phyloP scores from a whole-genome alignment of 2,113 vertebrate species.

The Anoura caudifer region DNA sequence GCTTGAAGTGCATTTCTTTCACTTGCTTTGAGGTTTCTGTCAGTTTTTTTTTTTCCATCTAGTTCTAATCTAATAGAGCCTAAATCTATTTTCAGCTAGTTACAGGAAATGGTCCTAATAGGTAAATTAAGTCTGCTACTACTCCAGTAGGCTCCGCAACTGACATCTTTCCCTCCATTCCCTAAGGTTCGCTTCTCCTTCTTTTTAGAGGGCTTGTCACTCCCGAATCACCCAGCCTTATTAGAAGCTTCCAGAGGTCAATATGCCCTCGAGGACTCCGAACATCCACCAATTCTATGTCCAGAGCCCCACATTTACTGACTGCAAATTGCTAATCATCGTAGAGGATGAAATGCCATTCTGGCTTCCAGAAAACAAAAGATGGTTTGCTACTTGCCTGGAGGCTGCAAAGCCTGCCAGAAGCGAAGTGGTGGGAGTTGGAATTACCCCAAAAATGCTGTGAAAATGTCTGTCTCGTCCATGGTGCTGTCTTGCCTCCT shows the following conservation, averaged over 20 bases:
- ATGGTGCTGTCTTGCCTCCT: background rate
- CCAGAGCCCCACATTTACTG: background rate
- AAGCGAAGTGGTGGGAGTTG: background rate
- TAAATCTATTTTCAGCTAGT: conserved; percentile 37
- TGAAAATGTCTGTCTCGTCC: background rate
- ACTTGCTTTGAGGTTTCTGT: conserved; percentile 53
- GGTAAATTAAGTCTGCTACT: conserved; percentile 44
- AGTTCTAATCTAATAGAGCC: conserved; percentile 54
- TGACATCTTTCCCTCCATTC: background rate
- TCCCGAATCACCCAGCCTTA: background rate
- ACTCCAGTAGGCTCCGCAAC: background rate
- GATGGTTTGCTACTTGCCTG: background rate
- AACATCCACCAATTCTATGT: background rate
- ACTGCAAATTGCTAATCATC: background rate
- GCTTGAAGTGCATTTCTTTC: conserved; percentile 51
- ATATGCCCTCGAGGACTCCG: background rate
- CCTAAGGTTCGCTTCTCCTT: background rate
- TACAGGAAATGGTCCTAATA: conserved; percentile 63
- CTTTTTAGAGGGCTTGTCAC: background rate
- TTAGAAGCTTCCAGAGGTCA: conserved; percentile 31
- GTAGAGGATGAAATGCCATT: background rate
- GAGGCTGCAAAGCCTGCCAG: background rate
- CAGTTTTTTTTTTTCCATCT: conserved; percentile 67
- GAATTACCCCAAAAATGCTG: background rate
- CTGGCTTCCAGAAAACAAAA: conserved; percentile 18